Evolutionary conservation across 2,797 vertebrate species (phyloP), one percentile per base, ranked within the genome.

Genomic region (Sarcoramphus papa): DNA sequence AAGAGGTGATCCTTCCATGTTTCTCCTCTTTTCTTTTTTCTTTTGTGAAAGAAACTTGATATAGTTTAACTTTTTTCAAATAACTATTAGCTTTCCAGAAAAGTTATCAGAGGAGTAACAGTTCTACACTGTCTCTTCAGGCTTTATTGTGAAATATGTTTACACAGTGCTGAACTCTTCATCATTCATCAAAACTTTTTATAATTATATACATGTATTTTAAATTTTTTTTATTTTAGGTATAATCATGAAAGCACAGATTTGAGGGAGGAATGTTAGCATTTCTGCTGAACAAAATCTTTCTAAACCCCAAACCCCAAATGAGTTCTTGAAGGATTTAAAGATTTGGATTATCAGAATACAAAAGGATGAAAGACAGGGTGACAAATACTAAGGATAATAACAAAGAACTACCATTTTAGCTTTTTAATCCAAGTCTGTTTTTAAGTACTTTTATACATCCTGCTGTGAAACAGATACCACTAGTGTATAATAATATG

Each of bases 281-380:
- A 62, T 95, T 96, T 94, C 77, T 83, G 84, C 80, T 43, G 33
- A 90, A 75, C 21, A 80, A 86, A 96, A 76, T 90, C 65, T 93
- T 91, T 93, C 62, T 74, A 91, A 82, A 67, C 68, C 35, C 37
- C 56, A 91, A 82, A 67, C 68, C 35, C 37, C 56, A 82, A 84
- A 92, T 63, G 89, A 96, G 24, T 95, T 95, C 85, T 93, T 88
- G 54, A 92, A 76, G 96, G 95, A 93, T 95, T 96, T 97, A 89
- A 95, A 93, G 91, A 92, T 97, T 96, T 91, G 96, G 96, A 97
- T 97, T 97, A 97, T 85, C 85, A 59, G 82, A 93, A 91, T 87
- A 96, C 79, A 97, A 97, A 96, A 90, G 95, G 65, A 97, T 95
- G 94, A 97, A 97, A 97, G 95, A 56, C 64, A 88, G 57, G n/a